Evolutionary conservation across 2,797 vertebrate species (phyloP), one percentile per base, ranked within the genome.

Genomic region (Dendrocincla fuliginosa): DNA sequence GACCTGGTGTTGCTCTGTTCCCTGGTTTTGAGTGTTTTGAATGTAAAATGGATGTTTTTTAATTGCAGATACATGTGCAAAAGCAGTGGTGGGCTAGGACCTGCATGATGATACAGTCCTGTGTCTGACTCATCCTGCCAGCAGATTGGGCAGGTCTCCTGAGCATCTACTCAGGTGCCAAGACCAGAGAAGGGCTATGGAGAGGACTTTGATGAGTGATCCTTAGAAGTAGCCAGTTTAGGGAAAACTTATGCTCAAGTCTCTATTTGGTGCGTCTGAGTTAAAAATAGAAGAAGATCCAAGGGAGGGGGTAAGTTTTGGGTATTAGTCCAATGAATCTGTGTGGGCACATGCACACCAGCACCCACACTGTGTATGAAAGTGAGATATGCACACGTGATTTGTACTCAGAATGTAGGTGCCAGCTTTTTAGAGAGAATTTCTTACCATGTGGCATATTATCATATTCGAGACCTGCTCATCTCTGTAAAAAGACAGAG

Each of bases 371-470:
- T 88, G 44, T 68, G 75, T 92, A 90, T 79, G 94, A 63, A 94
- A 96, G 96, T 91, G 94, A 93, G 94, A 96, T 67, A 91, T 94
- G 91, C 91, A 89, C 95, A 95, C 49, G 49, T 91, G 96, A 90
- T 95, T 93, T 87, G 77, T 94, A 68, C 77, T 93, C 46, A 64
- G 87, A 94, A 90, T 90, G 93, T 96, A 95, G 94, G 87, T 94
- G 95, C 94, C 94, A 95, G 71, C 84, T 91, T 96, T 96, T 91
- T 68, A 89, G 60, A 93, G 85, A 95, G 71, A 95, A 91, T 94
- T 96, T 96, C 95, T 97, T 96, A 95, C 94, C 95, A 95, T 97
- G 96, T 97, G 96, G 91, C 96, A 84, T 94, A 97, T 97, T 96
- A 96, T 84, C 96, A 95, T 96, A 95, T 95, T 91, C 0, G 56